phyloP scores from a whole-genome alignment of 2,113 vertebrate species.

The Lepisosteus oculatus region DNA sequence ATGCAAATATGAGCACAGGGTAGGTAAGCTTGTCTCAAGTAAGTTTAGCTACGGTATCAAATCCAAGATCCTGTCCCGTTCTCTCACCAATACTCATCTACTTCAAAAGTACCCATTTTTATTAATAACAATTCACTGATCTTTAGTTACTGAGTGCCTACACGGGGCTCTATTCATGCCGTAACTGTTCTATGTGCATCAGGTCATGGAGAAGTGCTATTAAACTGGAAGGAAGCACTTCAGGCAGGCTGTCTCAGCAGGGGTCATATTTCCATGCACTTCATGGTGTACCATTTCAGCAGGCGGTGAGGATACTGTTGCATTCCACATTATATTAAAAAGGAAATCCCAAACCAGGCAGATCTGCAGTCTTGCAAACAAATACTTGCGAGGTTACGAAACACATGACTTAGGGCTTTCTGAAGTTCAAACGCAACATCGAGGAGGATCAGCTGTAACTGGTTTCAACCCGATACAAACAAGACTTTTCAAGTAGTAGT shows the following conservation, averaged over 20 bases:
- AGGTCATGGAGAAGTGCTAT: background rate
- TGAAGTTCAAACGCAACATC: too few species aligned
- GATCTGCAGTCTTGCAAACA: background rate
- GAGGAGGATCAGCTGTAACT: too few species aligned
- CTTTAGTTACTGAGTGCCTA: conserved; percentile 23
- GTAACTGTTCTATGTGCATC: background rate
- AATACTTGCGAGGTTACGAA: background rate
- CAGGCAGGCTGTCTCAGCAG: conserved; percentile 7
- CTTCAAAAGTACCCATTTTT: too few species aligned
- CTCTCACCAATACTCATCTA: too few species aligned
- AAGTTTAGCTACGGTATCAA: too few species aligned
- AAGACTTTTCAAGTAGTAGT: too few species aligned
- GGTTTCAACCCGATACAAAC: too few species aligned
- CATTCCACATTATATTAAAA: background rate
- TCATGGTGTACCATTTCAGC: conserved; percentile 12
- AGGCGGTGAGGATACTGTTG: background rate
- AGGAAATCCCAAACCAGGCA: background rate
- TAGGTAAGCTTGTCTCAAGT: too few species aligned
- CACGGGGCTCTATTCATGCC: conserved; percentile 19
- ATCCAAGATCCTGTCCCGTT: too few species aligned
- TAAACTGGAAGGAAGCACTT: background rate
- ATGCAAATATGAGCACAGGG: too few species aligned
- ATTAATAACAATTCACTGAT: too few species aligned
- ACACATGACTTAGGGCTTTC: background rate
- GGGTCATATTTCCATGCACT: conserved; percentile 29